Conservation (phyloP, 2,113 vertebrate species). For the Nothoprocta perdicaria region DNA sequence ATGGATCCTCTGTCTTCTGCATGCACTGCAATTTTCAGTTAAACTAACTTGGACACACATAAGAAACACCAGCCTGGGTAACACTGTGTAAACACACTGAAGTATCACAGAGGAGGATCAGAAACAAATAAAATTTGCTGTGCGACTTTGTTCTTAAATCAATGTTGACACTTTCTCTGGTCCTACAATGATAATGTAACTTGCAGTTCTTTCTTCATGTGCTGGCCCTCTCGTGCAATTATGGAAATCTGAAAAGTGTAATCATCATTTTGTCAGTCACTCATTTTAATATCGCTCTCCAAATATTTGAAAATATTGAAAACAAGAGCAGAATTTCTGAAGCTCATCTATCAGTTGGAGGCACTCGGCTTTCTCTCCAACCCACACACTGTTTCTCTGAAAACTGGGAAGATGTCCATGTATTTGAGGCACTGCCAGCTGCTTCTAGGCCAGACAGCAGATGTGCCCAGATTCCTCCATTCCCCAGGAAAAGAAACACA, state of each 20-base stretch:
- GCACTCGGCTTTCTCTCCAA: conserved; percentile 23
- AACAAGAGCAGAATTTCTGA: conserved; percentile 27
- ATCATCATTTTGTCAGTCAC: conserved; percentile 47
- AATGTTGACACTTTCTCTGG: conserved; percentile 65
- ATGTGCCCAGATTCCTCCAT: conserved; percentile 36
- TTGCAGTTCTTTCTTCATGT: conserved; percentile 16
- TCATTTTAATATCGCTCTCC: conserved; percentile 36
- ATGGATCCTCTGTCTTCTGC: conserved; percentile 69
- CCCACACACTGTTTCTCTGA: conserved; percentile 11
- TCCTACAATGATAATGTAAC: conserved; percentile 43
- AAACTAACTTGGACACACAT: conserved; percentile 65
- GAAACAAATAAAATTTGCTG: conserved; percentile 53
- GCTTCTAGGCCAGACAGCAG: conserved; percentile 24
- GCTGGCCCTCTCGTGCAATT: conserved; percentile 15
- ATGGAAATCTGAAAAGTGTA: conserved; percentile 4
- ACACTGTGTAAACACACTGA: conserved; percentile 56
- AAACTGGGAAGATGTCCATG: neutral
- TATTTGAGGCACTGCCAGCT: neutral
- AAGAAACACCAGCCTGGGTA: conserved; percentile 66
- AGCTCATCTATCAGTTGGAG: conserved; percentile 19
- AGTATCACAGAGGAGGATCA: conserved; percentile 58
- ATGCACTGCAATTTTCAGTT: conserved; percentile 70
- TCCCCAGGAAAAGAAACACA: neutral
- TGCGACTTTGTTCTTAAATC: conserved; percentile 65
- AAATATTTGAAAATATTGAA: conserved; percentile 60